Evolutionary conservation across 1,140 invertebrate species (phyloP).

Genomic region (Marisa cornuarietis): DNA sequence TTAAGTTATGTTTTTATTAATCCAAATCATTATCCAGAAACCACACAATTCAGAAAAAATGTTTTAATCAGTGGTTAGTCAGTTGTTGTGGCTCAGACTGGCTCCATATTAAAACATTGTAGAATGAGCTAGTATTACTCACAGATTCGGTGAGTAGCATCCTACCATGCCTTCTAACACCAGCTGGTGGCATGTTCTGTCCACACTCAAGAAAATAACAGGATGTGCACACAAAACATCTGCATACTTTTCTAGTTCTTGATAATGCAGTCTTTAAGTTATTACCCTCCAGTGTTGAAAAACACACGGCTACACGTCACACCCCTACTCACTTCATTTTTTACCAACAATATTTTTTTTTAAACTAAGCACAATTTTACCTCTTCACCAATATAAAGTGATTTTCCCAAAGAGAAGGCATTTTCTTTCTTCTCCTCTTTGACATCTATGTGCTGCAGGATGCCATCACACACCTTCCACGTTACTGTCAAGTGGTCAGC

Average conservation of each 20-base stretch:
- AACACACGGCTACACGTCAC: background rate
- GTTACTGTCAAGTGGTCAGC: slow-evolving; percentile 96
- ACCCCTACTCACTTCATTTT: background rate
- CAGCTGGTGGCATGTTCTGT: too few relatives aligned
- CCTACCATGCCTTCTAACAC: too few relatives aligned
- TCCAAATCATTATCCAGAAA: background rate
- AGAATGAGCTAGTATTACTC: too few relatives aligned
- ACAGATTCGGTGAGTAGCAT: too few relatives aligned
- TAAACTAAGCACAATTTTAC: slow-evolving; percentile 34
- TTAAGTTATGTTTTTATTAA: too few relatives aligned
- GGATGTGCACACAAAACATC: too few relatives aligned
- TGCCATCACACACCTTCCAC: slow-evolving; percentile 95
- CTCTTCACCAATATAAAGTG: slow-evolving; percentile 71
- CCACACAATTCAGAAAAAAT: background rate
- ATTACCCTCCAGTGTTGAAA: too few relatives aligned
- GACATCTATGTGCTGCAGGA: slow-evolving; percentile 96
- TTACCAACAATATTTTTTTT: background rate
- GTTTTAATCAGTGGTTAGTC: too few relatives aligned
- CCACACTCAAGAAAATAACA: too few relatives aligned
- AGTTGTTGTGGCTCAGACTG: too few relatives aligned
- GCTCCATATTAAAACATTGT: background rate
- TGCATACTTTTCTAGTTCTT: too few relatives aligned
- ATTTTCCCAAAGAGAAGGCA: slow-evolving; percentile 91
- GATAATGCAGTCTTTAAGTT: background rate
- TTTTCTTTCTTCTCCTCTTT: slow-evolving; percentile 97